Evolutionary conservation across 2,797 vertebrate species (phyloP).

Genomic region (Acrossocheilus wenchowensis): DNA sequence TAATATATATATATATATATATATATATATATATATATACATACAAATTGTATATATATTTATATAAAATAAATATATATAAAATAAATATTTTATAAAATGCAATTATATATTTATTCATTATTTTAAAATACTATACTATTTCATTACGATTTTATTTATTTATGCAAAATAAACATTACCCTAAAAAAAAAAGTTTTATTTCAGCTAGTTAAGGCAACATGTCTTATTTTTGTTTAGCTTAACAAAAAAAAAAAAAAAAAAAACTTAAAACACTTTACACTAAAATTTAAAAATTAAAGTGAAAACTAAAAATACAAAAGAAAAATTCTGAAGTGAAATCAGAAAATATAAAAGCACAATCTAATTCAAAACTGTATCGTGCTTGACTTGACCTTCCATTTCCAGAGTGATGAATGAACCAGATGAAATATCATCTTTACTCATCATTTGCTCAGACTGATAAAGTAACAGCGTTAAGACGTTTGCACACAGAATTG

Average conservation of each 20-base stretch:
- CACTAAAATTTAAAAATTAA: not conserved
- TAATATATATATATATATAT: too few relatives aligned
- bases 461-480: not conserved
- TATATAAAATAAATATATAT: too few relatives aligned
- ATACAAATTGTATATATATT: too few relatives aligned
- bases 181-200: not conserved
- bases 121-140: not conserved
- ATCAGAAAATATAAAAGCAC: not conserved
- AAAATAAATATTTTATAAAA: not conserved
- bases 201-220: not conserved
- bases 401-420: not conserved
- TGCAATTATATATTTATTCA: not conserved
- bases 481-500: not conserved
- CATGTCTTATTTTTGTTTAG: not conserved
- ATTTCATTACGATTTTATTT: too few relatives aligned
- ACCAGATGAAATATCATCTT: not conserved
- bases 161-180: not conserved
- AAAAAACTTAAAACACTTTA: not conserved
- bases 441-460: not conserved
- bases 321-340: not conserved
- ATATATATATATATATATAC: too few relatives aligned
- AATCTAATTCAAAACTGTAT: not conserved
- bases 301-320: not conserved
- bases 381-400: not conserved
- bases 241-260: too few relatives aligned